Evolutionary conservation across 1,140 invertebrate species (phyloP).

Genomic region (Lepidurus apus): DNA sequence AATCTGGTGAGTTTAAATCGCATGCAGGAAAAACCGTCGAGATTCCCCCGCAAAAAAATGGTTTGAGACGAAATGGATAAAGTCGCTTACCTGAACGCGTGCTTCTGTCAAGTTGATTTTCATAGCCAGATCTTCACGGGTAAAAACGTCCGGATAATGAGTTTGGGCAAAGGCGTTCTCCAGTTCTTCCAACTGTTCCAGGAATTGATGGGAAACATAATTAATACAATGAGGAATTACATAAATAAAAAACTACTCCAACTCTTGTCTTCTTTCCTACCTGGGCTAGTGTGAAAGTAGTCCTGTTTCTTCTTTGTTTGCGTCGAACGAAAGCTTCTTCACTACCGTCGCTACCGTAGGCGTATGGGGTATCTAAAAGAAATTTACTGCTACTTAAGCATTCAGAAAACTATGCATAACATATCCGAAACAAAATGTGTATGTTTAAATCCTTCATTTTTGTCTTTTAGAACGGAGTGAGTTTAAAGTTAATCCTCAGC

Average conservation of each 20-base stretch:
- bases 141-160: constrained; percentile 92
- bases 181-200: constrained; percentile 80
- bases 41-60: neutral
- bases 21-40: neutral
- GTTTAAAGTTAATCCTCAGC: constrained; percentile 31
- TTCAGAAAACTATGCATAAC: constrained; percentile 24
- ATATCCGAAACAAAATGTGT: constrained; percentile 25
- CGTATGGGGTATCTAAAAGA: constrained; percentile 75
- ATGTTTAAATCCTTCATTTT: constrained; percentile 28
- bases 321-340: constrained; percentile 93
- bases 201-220: neutral
- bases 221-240: neutral
- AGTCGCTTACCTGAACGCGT: constrained; percentile 74
- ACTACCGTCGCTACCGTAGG: constrained; percentile 83
- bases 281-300: constrained; percentile 94
- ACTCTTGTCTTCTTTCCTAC: constrained; percentile 47
- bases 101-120: constrained; percentile 97
- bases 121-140: constrained; percentile 93
- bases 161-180: constrained; percentile 96
- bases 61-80: neutral
- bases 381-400: constrained; percentile 25
- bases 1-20: neutral
- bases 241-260: neutral
- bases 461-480: constrained; percentile 5
- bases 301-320: constrained; percentile 91